Conservation (phyloP, 1,140 invertebrate species). For the Archegozetes longisetosus region DNA sequence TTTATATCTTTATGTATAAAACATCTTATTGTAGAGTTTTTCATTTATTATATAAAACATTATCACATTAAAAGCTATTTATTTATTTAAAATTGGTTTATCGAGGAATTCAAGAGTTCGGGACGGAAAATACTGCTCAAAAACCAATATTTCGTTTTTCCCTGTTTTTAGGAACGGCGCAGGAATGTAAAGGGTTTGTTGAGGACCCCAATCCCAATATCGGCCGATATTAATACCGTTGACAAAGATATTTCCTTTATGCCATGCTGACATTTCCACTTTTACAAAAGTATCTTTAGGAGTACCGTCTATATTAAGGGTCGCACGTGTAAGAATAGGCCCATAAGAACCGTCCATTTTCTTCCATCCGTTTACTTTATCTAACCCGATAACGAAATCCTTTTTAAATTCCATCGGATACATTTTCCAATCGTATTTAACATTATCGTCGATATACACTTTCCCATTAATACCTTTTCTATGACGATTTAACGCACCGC, state of each 20-base stretch:
- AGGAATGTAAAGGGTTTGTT: conserved; percentile 56
- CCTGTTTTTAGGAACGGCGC: conserved; percentile 30
- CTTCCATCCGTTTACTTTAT: too few relatives aligned
- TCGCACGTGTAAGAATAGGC: neutral
- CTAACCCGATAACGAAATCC: neutral
- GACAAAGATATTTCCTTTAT: conserved; percentile 51
- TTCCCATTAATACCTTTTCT: conserved; percentile 6
- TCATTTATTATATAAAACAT: too few relatives aligned
- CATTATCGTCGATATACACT: neutral
- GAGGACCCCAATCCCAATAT: conserved; percentile 60
- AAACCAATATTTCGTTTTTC: conserved; percentile 4
- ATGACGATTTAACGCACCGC: neutral
- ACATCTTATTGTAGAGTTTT: too few relatives aligned
- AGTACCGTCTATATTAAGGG: neutral
- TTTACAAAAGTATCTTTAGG: conserved; percentile 44
- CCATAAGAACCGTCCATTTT: neutral
- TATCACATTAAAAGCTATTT: too few relatives aligned
- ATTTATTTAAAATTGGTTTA: conserved; percentile 1
- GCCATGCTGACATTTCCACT: conserved; percentile 46
- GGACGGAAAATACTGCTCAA: conserved; percentile 9
- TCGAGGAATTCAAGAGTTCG: conserved; percentile 5
- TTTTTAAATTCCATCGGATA: conserved; percentile 9
- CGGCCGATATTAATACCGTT: conserved; percentile 55
- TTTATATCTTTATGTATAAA: too few relatives aligned
- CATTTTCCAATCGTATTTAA: neutral